Evolutionary conservation across 2,797 vertebrate species (phyloP), one percentile per base, ranked within the genome.

Genomic region (Rhincodon typus): DNA sequence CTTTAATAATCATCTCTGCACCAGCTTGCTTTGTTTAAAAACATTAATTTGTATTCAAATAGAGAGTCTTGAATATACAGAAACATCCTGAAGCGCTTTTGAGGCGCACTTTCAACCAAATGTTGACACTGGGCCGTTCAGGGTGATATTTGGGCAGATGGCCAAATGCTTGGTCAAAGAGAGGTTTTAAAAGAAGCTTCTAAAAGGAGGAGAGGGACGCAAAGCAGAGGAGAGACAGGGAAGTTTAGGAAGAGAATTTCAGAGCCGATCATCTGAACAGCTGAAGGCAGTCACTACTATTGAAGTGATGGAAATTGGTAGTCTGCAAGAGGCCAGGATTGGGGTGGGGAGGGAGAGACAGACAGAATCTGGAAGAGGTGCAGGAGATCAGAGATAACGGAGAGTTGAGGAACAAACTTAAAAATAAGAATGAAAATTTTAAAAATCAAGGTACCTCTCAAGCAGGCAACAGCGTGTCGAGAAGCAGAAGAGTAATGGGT

Each of bases 391-490:
- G 72, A 23, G 30, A 34, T 74, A 74, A 34, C 2, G 8, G 8
- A 13, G 7, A 30, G 30, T 74, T 34, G 7, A 74, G 27, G 72
- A 34, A 74, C 7, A 3, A 30, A 74, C 1, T 5, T 4, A 21
- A 70, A 70, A 70, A 25, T 6, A 70, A 4, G 69, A 25, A 25
- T 70, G 23, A 70, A 21, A 23, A 70, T 70, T 70, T 70, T 70
- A 25, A 70, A 62, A 70, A 25, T 70, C 69, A 27, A 70, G 69
- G 6, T 70, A 27, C 8, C 27, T 8, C 72, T 74, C 7, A 34
- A 74, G 7, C 1, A 6, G 10, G 27, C 30, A 34, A 7, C 7
- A 30, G 1, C 0, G 10, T 1, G 7, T 34, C 30, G 34, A 8
- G 6, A 30, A 34, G 10, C 72, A 34, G 27, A 34, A 34, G 27